A percentile compares a stretch with the other conserved stretches of the same genome.
Conservation (phyloP, 2,797 vertebrate genomes). For the Cossypha heuglini region DNA sequence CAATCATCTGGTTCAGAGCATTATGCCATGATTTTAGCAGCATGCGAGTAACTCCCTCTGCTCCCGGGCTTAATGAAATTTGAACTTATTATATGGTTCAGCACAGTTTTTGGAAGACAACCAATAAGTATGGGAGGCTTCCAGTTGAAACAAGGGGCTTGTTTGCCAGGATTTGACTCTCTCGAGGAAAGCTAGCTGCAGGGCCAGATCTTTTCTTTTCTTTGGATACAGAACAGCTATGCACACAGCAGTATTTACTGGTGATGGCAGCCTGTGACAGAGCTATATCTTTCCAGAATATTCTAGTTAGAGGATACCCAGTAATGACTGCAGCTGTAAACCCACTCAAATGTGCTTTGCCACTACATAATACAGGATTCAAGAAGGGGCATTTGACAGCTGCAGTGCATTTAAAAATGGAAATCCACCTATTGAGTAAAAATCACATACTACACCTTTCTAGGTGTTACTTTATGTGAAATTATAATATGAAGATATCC, state of each 20-base stretch:
- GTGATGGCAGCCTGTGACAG: slow-evolving; percentile 34
- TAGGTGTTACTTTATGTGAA: slow-evolving; percentile 43
- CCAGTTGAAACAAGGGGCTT: not conserved
- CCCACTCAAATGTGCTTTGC: not conserved
- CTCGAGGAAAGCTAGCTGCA: slow-evolving; percentile 2
- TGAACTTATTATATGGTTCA: slow-evolving; percentile 53
- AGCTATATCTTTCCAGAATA: slow-evolving; percentile 45
- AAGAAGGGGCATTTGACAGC: slow-evolving; percentile 37
- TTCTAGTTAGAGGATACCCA: slow-evolving; percentile 16
- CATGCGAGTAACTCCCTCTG: slow-evolving; percentile 19
- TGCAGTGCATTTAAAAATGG: slow-evolving; percentile 39
- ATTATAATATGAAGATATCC: slow-evolving; percentile 41
- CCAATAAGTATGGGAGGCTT: slow-evolving; percentile 42
- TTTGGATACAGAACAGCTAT: not conserved
- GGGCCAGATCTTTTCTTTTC: slow-evolving; percentile 21
- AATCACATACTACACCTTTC: slow-evolving; percentile 35
- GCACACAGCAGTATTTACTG: slow-evolving; percentile 15
- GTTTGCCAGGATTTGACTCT: slow-evolving; percentile 40
- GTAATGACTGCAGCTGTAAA: slow-evolving; percentile 10
- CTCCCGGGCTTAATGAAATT: slow-evolving; percentile 38
- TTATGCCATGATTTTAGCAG: slow-evolving; percentile 26
- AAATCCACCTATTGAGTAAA: slow-evolving; percentile 54
- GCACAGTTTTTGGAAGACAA: slow-evolving; percentile 48
- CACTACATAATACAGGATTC: slow-evolving; percentile 32
- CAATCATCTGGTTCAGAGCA: slow-evolving; percentile 39